Evolutionary conservation across 2,113 vertebrate genomes (phyloP), one percentile per base, ranked within the genome.

Genomic region (Dipodomys stephensi): DNA sequence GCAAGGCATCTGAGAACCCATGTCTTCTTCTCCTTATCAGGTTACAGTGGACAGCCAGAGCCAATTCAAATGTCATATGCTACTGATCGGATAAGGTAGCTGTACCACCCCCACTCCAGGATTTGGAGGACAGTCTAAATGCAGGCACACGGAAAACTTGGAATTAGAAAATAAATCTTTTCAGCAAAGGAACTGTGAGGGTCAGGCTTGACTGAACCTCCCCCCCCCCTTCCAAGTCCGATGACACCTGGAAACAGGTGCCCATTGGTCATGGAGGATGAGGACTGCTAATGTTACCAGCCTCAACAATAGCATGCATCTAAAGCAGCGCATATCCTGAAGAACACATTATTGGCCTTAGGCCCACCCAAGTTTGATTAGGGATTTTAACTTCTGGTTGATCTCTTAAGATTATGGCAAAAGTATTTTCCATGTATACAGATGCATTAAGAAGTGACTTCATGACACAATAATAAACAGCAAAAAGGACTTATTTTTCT

Each of bases 241-340:
- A 69, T 67, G 62, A 62, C 30, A 83, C 10, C 32, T 89, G 71
- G 82, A 82, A 94, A 82, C 76, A 93, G 72, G 91, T 94, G 62
- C 53, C 25, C 10, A 77, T 32, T 83, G 44, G 88, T 91, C 28
- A 65, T 32, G 23, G 46, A 81, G 73, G 92, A 77, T 71, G 28
- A 77, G 77, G 89, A 57, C 11, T 62, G 3, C n/a, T 90, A 65
- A 46, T 79, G 64, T 83, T 64, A 76, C 32, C 12, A 35, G 23
- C 27, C 39, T 6, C 27, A 71, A 35, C n/a, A 83, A 93, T 84
- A 73, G 28, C 8, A 53, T 46, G 88, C n/a, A 73, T 93, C 30
- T 65, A 76, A 87, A 91, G 64, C 23, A 93, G 57, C 77, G 53
- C 80, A 91, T 84, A 78, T 94, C 73, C 78, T 69, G 65, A 94